These are phyloP conservation scores for Argyresthia goedartella DNA, from an alignment of 2,888 invertebrate species.

Conservation along the genomic window DNA sequence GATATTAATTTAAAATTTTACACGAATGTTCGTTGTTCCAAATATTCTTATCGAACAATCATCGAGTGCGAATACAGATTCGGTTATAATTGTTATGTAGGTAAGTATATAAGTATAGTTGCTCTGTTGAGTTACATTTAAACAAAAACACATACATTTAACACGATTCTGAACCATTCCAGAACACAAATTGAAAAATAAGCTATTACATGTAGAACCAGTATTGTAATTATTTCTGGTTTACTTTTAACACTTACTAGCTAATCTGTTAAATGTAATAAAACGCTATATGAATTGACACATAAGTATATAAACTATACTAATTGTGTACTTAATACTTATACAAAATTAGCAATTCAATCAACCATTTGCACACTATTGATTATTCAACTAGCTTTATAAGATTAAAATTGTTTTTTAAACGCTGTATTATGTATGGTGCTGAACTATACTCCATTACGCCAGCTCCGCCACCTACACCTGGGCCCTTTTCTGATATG, in stretches of 20 bases:
- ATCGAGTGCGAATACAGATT: constrained; percentile 11
- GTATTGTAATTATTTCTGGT: constrained; percentile 43
- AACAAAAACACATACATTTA: too few species aligned
- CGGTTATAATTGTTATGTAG: constrained; percentile 1
- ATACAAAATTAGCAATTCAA: constrained; percentile 68
- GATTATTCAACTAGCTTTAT: constrained; percentile 60
- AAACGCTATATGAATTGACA: constrained; percentile 73
- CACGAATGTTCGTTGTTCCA: constrained; percentile 52
- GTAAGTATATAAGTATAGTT: too few species aligned
- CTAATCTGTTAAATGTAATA: constrained; percentile 67
- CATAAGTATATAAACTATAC: constrained; percentile 73
- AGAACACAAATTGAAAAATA: constrained; percentile 17
- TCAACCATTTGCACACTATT: constrained; percentile 65
- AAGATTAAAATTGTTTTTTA: constrained; percentile 41
- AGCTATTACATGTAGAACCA: constrained; percentile 31
- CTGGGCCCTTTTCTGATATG: too few species aligned
- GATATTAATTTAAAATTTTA: constrained; percentile 14
- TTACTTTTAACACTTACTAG: constrained; percentile 68
- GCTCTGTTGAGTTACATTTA: too few species aligned
- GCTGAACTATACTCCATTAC: not conserved
- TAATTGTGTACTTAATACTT: constrained; percentile 69
- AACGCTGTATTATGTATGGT: not conserved
- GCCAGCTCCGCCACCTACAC: too few species aligned
- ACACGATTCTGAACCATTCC: too few species aligned
- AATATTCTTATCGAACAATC: constrained; percentile 35